These are phyloP conservation scores for Rhombomys opimus DNA, from an alignment of 2,113 vertebrate species.

Conservation along the genomic window DNA sequence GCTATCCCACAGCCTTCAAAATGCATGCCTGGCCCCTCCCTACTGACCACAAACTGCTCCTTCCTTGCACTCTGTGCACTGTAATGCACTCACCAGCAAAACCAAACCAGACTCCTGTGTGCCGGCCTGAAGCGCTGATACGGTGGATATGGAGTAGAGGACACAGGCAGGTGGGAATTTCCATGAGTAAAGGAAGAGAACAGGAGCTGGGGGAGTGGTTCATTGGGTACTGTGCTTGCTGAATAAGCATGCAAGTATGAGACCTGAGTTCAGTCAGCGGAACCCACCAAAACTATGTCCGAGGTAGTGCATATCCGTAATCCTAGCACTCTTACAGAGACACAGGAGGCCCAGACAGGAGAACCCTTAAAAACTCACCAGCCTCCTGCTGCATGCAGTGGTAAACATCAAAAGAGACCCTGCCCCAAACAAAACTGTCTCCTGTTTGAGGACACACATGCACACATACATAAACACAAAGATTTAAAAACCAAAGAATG, in stretches of 20 bases:
- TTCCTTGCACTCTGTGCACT: background rate
- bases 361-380: background rate
- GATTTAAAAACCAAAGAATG: background rate
- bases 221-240: background rate
- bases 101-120: background rate
- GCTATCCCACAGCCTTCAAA: background rate
- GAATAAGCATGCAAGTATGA: background rate
- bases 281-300: background rate
- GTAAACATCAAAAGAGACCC: background rate
- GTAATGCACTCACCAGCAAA: background rate
- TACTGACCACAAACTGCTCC: background rate
- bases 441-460: background rate
- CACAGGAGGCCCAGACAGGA: background rate
- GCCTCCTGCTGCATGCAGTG: background rate
- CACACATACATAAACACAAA: background rate
- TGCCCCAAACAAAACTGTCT: background rate
- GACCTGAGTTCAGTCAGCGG: background rate
- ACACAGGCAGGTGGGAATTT: background rate
- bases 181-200: background rate
- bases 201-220: background rate
- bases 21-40: background rate
- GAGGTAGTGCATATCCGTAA: too few species aligned
- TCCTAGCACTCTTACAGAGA: background rate
- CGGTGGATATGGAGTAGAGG: background rate
- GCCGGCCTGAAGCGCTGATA: background rate